phyloP scores from a whole-genome alignment of 2,113 vertebrate species.

The Probosciger aterrimus region DNA sequence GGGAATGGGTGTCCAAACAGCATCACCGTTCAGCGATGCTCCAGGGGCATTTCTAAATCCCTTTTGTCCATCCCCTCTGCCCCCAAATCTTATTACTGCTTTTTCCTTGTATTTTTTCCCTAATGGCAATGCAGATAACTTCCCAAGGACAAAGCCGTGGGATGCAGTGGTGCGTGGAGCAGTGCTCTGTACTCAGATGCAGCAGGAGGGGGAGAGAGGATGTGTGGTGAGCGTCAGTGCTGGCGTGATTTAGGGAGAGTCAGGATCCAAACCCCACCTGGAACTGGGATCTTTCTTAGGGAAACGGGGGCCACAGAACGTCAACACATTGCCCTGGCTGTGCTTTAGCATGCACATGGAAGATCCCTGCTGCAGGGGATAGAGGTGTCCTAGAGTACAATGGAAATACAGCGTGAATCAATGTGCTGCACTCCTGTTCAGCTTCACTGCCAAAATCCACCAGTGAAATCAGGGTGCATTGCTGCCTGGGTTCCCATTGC shows the following conservation, averaged over 20 bases:
- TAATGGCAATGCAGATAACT: fast-evolving
- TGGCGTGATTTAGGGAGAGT: fast-evolving
- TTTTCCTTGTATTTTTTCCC: not conserved
- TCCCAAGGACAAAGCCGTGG: not conserved
- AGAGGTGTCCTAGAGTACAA: not conserved
- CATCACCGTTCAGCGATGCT: not conserved
- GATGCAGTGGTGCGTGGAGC: not conserved
- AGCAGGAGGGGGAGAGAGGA: not conserved
- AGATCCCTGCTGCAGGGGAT: not conserved
- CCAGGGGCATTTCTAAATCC: not conserved
- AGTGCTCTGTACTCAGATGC: not conserved
- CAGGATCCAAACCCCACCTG: fast-evolving
- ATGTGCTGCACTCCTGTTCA: fast-evolving
- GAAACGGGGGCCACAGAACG: fast-evolving
- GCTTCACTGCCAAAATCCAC: not conserved
- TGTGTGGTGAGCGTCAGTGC: not conserved
- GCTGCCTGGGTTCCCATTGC: not conserved
- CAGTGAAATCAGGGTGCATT: not conserved
- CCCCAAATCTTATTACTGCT: too few species aligned
- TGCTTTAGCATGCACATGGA: fast-evolving
- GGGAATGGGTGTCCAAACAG: not conserved
- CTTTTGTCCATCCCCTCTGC: fast-evolving
- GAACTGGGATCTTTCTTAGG: not conserved
- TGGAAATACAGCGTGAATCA: fast-evolving
- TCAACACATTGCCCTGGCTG: not conserved